Percentiles rank a stretch among this genome's conserved stretches.
Evolutionary conservation across 2,113 vertebrate species (phyloP).

Genomic region (Nothobranchius furzeri): DNA sequence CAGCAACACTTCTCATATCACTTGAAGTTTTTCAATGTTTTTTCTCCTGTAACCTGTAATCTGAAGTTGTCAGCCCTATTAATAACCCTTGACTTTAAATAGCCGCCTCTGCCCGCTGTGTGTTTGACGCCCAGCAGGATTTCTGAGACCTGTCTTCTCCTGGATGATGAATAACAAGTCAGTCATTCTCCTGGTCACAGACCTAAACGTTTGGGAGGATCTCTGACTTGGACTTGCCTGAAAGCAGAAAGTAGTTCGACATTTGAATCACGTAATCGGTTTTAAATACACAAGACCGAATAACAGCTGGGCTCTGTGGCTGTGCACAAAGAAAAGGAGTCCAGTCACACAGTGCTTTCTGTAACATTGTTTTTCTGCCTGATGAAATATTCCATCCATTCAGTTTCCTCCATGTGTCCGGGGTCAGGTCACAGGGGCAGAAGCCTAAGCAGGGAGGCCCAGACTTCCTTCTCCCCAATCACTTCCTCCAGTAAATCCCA

Average conservation of each 20-base stretch:
- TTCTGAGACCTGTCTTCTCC: conserved; percentile 35
- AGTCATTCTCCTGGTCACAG: conserved; percentile 11
- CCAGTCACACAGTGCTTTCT: not conserved
- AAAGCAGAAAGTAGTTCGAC: conserved; percentile 19
- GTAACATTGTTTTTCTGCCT: too few species aligned
- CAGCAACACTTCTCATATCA: not conserved
- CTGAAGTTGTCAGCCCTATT: not conserved
- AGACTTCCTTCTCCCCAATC: too few species aligned
- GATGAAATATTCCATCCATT: too few species aligned
- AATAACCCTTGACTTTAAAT: conserved; percentile 4
- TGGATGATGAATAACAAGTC: conserved; percentile 30
- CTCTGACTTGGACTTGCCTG: not conserved
- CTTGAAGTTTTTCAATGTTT: not conserved
- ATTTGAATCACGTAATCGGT: conserved; percentile 16
- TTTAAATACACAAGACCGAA: conserved; percentile 4
- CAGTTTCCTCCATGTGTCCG: too few species aligned
- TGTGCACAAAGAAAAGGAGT: not conserved
- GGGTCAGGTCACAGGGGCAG: too few species aligned
- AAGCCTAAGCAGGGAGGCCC: too few species aligned
- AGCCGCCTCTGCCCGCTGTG: conserved; percentile 1
- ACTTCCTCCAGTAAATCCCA: too few species aligned
- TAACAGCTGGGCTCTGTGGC: not conserved
- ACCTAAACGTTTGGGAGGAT: conserved; percentile 20
- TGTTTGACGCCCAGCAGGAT: not conserved
- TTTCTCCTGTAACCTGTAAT: not conserved